A percentile compares a stretch with the other conserved stretches of the same genome.
Evolutionary conservation across 2,113 vertebrate genomes (phyloP).

Genomic region (Apodemus speciosus): DNA sequence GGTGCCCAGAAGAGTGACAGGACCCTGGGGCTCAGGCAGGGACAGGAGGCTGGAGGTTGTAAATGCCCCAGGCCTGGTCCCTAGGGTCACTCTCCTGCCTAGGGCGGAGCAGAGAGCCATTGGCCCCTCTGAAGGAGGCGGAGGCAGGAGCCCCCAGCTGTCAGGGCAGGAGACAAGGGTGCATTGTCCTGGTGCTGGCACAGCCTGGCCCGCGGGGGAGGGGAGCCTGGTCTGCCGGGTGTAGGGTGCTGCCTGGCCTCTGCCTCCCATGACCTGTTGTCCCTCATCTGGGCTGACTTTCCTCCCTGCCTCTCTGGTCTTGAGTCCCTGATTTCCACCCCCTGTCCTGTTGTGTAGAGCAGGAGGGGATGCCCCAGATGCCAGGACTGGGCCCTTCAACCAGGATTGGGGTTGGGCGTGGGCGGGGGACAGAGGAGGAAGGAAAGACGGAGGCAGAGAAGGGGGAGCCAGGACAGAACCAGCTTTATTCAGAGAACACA

Average conservation of each 20-base stretch:
- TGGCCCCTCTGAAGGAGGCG: background rate
- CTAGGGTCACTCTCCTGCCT: background rate
- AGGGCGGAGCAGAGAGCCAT: background rate
- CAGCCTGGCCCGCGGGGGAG: background rate
- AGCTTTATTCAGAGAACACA: slow-evolving; percentile 59
- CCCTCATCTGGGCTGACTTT: background rate
- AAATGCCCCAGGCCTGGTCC: background rate
- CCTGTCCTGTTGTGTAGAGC: background rate
- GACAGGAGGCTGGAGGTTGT: background rate
- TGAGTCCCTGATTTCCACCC: background rate
- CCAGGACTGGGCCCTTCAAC: too few species aligned
- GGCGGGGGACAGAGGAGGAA: background rate
- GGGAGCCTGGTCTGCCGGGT: background rate
- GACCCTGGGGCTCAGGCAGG: background rate
- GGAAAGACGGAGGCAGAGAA: slow-evolving; percentile 37
- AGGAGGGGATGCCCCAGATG: background rate
- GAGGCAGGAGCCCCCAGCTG: background rate
- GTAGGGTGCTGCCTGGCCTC: background rate
- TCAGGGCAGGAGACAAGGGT: background rate
- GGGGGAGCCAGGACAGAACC: slow-evolving; percentile 53
- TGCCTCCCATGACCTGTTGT: background rate
- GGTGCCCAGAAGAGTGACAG: background rate
- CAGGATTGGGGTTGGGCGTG: background rate
- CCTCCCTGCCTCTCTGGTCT: background rate
- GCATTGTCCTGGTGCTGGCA: background rate